These are phyloP conservation scores for Leptinotarsa juncta DNA, from an alignment of 2,888 invertebrate genomes.

Conservation along the genomic window DNA sequence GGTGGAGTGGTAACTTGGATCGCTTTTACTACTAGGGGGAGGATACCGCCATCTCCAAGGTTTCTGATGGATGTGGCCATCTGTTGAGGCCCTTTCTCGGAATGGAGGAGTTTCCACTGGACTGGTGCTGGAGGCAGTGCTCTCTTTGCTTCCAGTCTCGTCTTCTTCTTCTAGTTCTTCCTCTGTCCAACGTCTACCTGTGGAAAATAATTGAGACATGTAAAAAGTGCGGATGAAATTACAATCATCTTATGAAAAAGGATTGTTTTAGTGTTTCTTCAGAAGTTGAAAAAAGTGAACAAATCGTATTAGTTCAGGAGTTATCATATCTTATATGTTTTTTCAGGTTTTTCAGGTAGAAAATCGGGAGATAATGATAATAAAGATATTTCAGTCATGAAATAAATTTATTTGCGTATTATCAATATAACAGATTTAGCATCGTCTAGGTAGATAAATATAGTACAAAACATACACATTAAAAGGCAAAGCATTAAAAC, in stretches of 20 bases:
- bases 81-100: constrained; percentile 81
- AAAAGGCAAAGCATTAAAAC: no score
- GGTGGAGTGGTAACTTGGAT: constrained; percentile 59
- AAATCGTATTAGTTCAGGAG: no score
- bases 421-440: no score
- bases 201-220: constrained; percentile 6
- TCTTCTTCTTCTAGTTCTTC: constrained; percentile 73
- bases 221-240: background rate
- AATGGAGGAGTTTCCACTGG: constrained; percentile 69
- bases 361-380: no score
- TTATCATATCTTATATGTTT: no score
- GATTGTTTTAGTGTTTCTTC: background rate
- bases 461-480: no score
- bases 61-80: constrained; percentile 73
- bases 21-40: constrained; percentile 62
- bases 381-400: no score
- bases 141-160: constrained; percentile 65
- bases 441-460: no score
- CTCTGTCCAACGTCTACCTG: constrained; percentile 71
- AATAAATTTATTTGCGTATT: no score
- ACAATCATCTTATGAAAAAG: background rate
- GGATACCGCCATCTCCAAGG: constrained; percentile 72
- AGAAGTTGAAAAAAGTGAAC: no score
- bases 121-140: constrained; percentile 59
- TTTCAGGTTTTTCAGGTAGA: no score